phyloP scores from a whole-genome alignment of 1,140 invertebrate species.

The Philopotamus ludificatus region DNA sequence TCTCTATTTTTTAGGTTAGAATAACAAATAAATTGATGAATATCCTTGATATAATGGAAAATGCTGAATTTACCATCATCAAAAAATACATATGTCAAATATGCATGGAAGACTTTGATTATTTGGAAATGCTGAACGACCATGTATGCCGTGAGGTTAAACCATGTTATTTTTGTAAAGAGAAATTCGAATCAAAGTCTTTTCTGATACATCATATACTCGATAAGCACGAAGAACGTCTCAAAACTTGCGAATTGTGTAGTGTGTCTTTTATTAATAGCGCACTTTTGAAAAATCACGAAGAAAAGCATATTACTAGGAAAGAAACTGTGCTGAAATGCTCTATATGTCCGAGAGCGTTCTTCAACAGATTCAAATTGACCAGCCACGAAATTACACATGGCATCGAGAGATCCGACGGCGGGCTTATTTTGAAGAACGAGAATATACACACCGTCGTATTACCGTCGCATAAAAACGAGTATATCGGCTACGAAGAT shows the following conservation, averaged over 20 bases:
- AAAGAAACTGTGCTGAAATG: constrained; percentile 15
- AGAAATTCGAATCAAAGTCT: neutral
- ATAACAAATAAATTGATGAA: too few relatives aligned
- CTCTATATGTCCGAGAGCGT: constrained; percentile 15
- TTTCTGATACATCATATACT: neutral
- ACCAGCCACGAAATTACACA: constrained; percentile 9
- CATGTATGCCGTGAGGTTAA: too few relatives aligned
- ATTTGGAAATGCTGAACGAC: too few relatives aligned
- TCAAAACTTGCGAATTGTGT: constrained; percentile 13
- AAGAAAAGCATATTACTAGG: constrained; percentile 6
- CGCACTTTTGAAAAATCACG: neutral
- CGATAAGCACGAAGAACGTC: constrained; percentile 3
- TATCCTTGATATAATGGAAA: too few relatives aligned
- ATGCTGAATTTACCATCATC: too few relatives aligned
- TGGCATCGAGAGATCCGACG: constrained; percentile 1
- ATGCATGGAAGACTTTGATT: too few relatives aligned
- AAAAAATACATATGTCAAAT: too few relatives aligned
- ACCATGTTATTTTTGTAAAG: constrained; percentile 9
- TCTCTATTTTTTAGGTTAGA: too few relatives aligned
- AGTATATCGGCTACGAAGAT: constrained; percentile 14
- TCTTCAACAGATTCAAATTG: constrained; percentile 15
- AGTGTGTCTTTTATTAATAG: constrained; percentile 5
- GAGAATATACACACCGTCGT: constrained; percentile 12
- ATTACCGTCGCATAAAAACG: constrained; percentile 3
- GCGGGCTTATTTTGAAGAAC: neutral